Evolutionary conservation across 1,140 invertebrate species (phyloP), one percentile per base, ranked within the genome.

Genomic region (Drosophila kanapiae): DNA sequence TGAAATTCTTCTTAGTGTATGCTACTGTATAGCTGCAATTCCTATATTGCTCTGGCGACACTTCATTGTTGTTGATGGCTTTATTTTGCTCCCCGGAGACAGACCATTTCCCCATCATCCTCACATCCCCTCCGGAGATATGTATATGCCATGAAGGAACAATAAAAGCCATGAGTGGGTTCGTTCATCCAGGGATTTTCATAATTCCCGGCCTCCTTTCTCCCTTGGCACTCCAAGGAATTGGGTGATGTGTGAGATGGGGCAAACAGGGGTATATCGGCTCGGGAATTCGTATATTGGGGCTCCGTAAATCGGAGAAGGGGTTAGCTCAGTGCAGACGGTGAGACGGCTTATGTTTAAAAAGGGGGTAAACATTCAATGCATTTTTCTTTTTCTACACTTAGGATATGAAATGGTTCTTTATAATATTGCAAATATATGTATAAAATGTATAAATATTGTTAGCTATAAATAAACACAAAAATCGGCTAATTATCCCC

Each of bases 51-150:
- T 79, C 54, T 79, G 68, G 45, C 68, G 84, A 87, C 84, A 87
- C 54, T 80, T 88, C 29, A 71, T 49, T 53, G 64, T 68, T 63
- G 74, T 54, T 74, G 83, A 87, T 83, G 83, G 84, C 60, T 87
- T 87, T 87, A 86, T 87, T 75, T 76, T 33, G 18, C 51, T 78
- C 75, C 51, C 64, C 53, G 16, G 63, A 51, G 75, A 51, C 49
- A 51, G 75, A 51, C 40, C 16, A 38, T 18, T 27, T 40, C 9
- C 72, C 42, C 43, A 31, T 11, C 27, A 33, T 16, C 27, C 42
- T 37, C 40, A 43, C 11, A 23, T 18, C 35, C 37, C 38, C 40
- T 11, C 27, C 45, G 54, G 47, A 8, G 1, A 53, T 33, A 35
- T 10, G 6, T 33, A 67, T 49, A 29, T 59, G 18, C 35, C 65